phyloP scores from a whole-genome alignment of 2,113 vertebrate genomes.

The Plectropomus leopardus region DNA sequence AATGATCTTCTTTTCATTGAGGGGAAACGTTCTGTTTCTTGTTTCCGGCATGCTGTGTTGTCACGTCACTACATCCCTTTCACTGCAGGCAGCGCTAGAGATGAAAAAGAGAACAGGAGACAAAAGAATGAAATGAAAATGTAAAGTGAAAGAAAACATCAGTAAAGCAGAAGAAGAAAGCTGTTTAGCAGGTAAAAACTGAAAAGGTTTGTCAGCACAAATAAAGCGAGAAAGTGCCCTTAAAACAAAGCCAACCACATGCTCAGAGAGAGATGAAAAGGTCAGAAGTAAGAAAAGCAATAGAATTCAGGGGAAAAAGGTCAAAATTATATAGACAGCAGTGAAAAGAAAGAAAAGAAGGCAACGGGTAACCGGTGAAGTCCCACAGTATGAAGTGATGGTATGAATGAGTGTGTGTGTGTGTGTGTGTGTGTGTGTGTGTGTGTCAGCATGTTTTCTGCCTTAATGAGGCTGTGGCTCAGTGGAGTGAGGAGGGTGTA shows the following conservation, averaged over 20 bases:
- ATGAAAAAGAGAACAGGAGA: conserved; percentile 2
- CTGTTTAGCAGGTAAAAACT: conserved; percentile 34
- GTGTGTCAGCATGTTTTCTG: conserved; percentile 58
- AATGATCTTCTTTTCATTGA: background rate
- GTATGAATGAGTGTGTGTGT: background rate
- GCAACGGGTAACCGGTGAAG: conserved; percentile 5
- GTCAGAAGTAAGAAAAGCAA: conserved; percentile 59
- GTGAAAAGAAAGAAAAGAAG: conserved; percentile 13
- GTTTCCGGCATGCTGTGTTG: background rate
- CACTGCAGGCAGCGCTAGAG: conserved; percentile 4
- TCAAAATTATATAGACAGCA: conserved; percentile 51
- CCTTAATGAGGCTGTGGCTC: conserved; percentile 55
- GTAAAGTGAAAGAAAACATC: conserved; percentile 17
- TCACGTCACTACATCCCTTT: background rate
- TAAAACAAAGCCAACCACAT: conserved; percentile 47
- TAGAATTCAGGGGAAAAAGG: conserved; percentile 47
- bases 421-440: conserved; percentile 2
- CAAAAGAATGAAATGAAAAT: conserved; percentile 7
- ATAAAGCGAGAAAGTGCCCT: conserved; percentile 18
- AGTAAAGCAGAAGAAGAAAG: conserved; percentile 18
- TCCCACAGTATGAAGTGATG: conserved; percentile 12
- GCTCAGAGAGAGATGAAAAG: conserved; percentile 54
- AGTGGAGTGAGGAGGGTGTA: conserved; percentile 19
- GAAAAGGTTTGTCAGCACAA: conserved; percentile 57
- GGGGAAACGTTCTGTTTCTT: background rate